These are phyloP conservation scores for Tiliqua scincoides DNA, from an alignment of 2,113 vertebrate species.

Conservation along the genomic window DNA sequence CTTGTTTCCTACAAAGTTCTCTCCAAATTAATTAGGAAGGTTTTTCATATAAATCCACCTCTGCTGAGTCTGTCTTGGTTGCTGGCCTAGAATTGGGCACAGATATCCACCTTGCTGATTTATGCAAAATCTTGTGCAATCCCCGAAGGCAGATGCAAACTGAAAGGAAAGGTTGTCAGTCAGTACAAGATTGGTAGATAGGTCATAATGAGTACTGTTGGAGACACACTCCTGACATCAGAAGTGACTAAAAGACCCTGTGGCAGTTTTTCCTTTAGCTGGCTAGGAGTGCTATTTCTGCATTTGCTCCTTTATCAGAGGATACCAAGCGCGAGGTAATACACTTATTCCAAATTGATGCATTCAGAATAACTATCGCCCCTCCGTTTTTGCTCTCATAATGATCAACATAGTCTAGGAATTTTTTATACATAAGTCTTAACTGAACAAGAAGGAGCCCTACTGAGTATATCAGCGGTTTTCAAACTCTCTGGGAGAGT, in stretches of 20 bases:
- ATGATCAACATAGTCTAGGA: no score
- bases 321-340: neutral
- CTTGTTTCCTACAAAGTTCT: neutral
- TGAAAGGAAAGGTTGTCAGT: neutral
- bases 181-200: neutral
- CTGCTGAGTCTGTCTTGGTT: neutral
- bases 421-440: neutral
- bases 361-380: neutral
- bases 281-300: neutral
- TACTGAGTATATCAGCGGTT: neutral
- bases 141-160: neutral
- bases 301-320: neutral
- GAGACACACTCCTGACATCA: neutral
- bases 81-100: neutral
- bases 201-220: neutral
- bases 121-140: neutral
- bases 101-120: neutral
- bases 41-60: neutral
- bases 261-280: neutral
- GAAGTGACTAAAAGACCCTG: neutral
- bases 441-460: neutral
- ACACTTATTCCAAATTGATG: neutral
- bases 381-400: neutral
- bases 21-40: neutral
- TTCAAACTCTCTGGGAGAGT: no score